phyloP scores from a whole-genome alignment of 2,888 invertebrate genomes.

The Anoplius nigerrimus region DNA sequence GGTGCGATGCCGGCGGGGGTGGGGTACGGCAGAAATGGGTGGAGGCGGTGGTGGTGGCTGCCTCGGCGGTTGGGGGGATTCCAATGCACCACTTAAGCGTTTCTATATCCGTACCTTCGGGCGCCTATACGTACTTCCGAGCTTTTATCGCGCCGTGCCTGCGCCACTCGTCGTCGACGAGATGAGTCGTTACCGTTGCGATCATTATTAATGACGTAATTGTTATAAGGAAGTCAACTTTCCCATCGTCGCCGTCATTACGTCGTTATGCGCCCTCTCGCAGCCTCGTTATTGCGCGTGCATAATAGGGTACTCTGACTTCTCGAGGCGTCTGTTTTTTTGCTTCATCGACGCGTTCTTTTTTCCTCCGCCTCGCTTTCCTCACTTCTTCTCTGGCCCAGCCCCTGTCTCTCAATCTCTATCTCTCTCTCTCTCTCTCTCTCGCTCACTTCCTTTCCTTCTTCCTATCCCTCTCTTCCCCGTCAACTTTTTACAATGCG shows the following conservation, averaged over 20 bases:
- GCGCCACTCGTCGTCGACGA: constrained; percentile 37
- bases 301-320: constrained; percentile 53
- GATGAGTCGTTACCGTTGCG: constrained; percentile 55
- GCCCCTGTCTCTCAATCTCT: neutral
- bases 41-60: constrained; percentile 50
- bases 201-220: constrained; percentile 61
- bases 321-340: constrained; percentile 21
- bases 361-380: neutral
- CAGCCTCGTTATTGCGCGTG: constrained; percentile 50
- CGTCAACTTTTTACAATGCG: neutral
- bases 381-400: no score
- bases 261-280: constrained; percentile 49
- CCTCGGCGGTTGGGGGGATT: constrained; percentile 63
- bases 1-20: constrained; percentile 46
- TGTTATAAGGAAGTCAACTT: constrained; percentile 62
- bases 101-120: constrained; percentile 71
- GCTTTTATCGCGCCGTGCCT: constrained; percentile 61
- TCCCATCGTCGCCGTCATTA: constrained; percentile 57
- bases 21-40: constrained; percentile 40
- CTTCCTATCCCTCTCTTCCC: neutral
- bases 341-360: neutral
- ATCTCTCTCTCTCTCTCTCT: neutral
- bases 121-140: constrained; percentile 58
- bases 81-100: constrained; percentile 74
- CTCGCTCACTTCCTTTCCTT: no score